Base-by-base conservation (phyloP, 2,113 vertebrate species). In the Aix galericulata region DNA sequence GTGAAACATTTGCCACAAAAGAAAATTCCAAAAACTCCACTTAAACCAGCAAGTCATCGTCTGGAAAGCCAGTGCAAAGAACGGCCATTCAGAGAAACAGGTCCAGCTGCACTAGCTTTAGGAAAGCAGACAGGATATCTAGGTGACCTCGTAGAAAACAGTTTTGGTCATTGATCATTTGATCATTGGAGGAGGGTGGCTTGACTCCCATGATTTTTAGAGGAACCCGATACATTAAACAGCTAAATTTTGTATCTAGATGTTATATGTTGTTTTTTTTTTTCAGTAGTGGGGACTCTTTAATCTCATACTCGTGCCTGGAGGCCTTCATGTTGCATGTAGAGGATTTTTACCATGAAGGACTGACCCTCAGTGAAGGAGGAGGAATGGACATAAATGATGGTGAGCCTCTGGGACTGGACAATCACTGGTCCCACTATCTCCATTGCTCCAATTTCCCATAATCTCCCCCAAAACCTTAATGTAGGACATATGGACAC, bases 1-100 rank as follows among this genome's bases (percentile, higher is more conserved):
- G 80, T 68, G 83, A 93, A 94, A 88, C 38, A 60, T 86, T 72
- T 93, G 69, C 94, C n/a, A 44, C 34, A 27, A 72, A 83, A 91
- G 18, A 84, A 52, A 75, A 67, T 34, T 52, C 74, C 67, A 40
- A 72, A 94, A 91, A 22, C 55, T 40, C 26, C 4, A 4, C 77
- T 91, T 66, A 82, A 48, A 86, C 77, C 58, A 93, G 42, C 52
- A 81, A 89, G 55, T 71, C 36, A 29, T 50, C 1, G 0, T 50
- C 73, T 68, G 91, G 60, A 59, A 90, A 94, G 68, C 8, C 63
- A 77, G 44, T 50, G 44, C 31, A 60, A 17, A 23, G 82, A 78
- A 74, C 52, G 82, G 71, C 29, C 3, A 7, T 29, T 67, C 64
- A 75, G 32, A 85, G 68, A 59, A 92, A 78, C 52, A 88, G 22